Evolutionary conservation across 2,113 vertebrate species (phyloP).

Genomic region (Pseudopodoces humilis): DNA sequence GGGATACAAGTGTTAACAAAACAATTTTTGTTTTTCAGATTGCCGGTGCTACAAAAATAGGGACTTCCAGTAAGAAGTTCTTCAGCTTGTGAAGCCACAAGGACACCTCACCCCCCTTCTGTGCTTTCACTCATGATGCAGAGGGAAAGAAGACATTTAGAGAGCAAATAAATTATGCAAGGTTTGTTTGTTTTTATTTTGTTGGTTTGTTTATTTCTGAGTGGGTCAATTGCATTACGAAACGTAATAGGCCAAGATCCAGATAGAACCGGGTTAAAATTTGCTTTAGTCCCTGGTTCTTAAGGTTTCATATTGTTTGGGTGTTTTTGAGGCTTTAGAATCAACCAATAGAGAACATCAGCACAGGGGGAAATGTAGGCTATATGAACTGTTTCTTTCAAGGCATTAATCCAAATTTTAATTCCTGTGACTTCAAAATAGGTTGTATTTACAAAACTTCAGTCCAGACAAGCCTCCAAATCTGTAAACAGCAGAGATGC

Average conservation of each 20-base stretch:
- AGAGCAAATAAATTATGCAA: conserved; percentile 23
- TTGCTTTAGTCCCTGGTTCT: background rate
- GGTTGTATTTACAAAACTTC: conserved; percentile 22
- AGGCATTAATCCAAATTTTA: background rate
- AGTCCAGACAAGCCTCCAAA: background rate
- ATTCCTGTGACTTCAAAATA: background rate
- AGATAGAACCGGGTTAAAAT: background rate
- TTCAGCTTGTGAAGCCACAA: background rate
- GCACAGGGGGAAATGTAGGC: background rate
- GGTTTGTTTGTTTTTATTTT: conserved; percentile 46
- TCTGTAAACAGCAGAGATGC: background rate
- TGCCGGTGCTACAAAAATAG: background rate
- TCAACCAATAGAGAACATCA: background rate
- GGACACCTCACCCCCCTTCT: background rate
- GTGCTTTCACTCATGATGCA: background rate
- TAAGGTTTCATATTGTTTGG: background rate
- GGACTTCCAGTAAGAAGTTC: background rate
- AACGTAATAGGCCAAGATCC: background rate
- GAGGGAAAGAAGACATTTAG: background rate
- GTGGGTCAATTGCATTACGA: background rate
- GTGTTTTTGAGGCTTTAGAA: background rate
- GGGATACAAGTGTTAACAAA: background rate
- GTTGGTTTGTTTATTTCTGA: background rate
- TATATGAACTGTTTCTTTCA: background rate
- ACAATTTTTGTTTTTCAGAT: conserved; percentile 58